Base-by-base conservation (phyloP, 2,113 vertebrate species). In the Burhinus bistriatus region DNA sequence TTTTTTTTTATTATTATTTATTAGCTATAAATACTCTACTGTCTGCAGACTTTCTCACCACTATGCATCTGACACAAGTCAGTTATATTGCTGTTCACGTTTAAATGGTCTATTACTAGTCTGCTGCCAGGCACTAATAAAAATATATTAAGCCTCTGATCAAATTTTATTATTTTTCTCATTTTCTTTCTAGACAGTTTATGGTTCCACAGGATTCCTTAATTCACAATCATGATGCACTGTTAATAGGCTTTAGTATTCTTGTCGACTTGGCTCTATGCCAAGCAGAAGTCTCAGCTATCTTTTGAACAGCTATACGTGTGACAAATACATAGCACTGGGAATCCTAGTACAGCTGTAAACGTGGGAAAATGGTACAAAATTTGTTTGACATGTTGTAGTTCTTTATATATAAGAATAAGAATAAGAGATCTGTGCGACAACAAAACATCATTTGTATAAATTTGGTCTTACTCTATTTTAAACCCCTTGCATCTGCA, bases 221-320 rank as follows among this genome's bases (percentile, higher is more conserved):
- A 94, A 95, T 97, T 97, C 92, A 66, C 38, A 87, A 54, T 84
- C 86, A 57, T 92, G 72, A 89, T 95, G 29, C 78, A 69, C 69
- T 85, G 72, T 90, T 93, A 97, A 79, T 91, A 66, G 59, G 44
- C 94, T 94, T 96, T 96, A 86, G 77, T 75, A 59, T 97, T 40
- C 95, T 94, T 9, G 12, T 95, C 75, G 66, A 79, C 80, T 94
- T 97, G 95, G 90, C 87, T 93, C 34, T 27, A 38, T 71, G 90
- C 94, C 97, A 98, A 87, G 90, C 27, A 80, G 80, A 95, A 97
- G 76, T 82, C 94, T 97, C 79, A 95, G 94, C 58, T 94, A n/a
- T 91, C 80, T 93, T 84, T 59, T 76, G 69, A 87, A 92, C 84
- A 96, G 69, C 93, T 96, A 44, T 94, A 85, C 2, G 2, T 86